Evolutionary conservation across 2,888 invertebrate genomes (phyloP).

Genomic region (Hymenopus coronatus): DNA sequence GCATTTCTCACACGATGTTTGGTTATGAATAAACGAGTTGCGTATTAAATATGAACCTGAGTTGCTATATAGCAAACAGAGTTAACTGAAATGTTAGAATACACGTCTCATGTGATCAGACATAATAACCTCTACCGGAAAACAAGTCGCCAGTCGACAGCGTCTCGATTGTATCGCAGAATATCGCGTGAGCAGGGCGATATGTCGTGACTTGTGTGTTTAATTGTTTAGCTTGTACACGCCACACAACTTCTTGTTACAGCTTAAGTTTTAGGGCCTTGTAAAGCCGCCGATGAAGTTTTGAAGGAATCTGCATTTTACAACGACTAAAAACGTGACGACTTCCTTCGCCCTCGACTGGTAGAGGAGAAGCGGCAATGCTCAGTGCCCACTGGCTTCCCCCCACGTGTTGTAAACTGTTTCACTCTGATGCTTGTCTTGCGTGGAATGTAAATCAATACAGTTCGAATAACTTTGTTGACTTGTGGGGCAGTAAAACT

Average conservation of each 20-base stretch:
- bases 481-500: too few species aligned
- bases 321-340: neutral
- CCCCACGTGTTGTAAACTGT: neutral
- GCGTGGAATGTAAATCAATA: neutral
- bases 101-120: neutral
- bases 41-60: too few species aligned
- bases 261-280: conserved; percentile 11
- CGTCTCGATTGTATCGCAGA: neutral
- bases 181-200: neutral
- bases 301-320: conserved; percentile 11
- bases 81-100: neutral
- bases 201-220: conserved; percentile 2
- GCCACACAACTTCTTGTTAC: neutral
- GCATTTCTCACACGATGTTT: too few species aligned
- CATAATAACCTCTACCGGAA: neutral
- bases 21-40: too few species aligned
- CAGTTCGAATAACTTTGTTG: too few species aligned
- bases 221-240: neutral
- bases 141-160: neutral
- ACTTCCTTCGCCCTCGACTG: neutral
- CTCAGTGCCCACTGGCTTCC: too few species aligned
- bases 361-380: neutral
- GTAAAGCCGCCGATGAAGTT: conserved; percentile 9
- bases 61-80: too few species aligned
- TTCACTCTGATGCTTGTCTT: neutral